Evolutionary conservation across 2,888 invertebrate genomes (phyloP).

Genomic region (Helicoverpa assulta): DNA sequence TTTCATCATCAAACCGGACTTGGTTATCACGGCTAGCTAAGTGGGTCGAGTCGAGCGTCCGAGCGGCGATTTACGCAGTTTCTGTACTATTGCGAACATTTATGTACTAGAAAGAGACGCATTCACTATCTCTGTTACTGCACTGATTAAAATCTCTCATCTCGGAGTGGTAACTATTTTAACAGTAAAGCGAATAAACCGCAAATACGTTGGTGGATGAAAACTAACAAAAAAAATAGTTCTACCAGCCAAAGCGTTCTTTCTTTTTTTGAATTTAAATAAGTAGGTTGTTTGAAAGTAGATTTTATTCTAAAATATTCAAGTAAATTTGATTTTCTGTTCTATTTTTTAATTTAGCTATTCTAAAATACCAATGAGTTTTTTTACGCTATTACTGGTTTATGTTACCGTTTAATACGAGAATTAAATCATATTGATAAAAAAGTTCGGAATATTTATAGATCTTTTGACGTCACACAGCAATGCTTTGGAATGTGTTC

Average conservation of each 20-base stretch:
- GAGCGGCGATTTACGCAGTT: conserved; percentile 59
- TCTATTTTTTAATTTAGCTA: neutral
- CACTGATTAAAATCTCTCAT: conserved; percentile 15
- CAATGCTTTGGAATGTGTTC: conserved; percentile 1
- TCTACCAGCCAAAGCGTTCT: too few relatives aligned
- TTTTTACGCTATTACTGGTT: neutral
- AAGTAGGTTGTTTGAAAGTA: neutral
- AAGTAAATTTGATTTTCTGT: too few relatives aligned
- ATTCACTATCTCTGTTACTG: conserved; percentile 25
- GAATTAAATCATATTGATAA: conserved; percentile 17
- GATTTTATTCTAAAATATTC: neutral
- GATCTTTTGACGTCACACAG: conserved; percentile 26
- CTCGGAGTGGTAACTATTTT: conserved; percentile 11
- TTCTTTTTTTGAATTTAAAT: neutral
- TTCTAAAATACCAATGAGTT: neutral
- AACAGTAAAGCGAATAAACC: conserved; percentile 26
- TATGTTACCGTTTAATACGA: too few relatives aligned
- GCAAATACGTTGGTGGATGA: conserved; percentile 3
- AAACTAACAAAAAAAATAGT: neutral
- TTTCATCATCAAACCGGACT: conserved; percentile 60
- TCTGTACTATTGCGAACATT: conserved; percentile 48
- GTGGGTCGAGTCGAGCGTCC: conserved; percentile 68
- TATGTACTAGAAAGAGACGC: conserved; percentile 29
- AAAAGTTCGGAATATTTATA: conserved; percentile 21
- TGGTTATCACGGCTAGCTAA: conserved; percentile 54